Evolutionary conservation across 1,140 invertebrate species (phyloP).

Genomic region (Drosophila subpulchrella): DNA sequence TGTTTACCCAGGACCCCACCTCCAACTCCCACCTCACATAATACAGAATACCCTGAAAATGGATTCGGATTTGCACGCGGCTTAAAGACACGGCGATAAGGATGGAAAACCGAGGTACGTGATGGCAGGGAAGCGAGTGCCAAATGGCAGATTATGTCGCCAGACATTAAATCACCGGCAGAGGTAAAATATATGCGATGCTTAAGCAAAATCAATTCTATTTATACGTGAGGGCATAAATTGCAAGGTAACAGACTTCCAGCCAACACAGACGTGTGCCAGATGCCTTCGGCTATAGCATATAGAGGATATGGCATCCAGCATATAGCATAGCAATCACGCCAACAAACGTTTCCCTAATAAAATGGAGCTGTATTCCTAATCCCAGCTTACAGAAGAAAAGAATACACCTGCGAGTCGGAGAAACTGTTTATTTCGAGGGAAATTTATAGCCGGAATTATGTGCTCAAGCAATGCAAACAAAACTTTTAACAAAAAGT

Average conservation of each 20-base stretch:
- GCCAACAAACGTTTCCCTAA: constrained; percentile 42
- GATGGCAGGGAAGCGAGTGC: constrained; percentile 61
- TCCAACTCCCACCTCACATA: constrained; percentile 25
- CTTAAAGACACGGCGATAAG: constrained; percentile 56
- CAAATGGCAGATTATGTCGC: constrained; percentile 82
- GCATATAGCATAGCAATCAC: constrained; percentile 8
- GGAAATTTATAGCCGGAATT: constrained; percentile 72
- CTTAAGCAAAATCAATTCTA: constrained; percentile 82
- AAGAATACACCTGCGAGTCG: constrained; percentile 26
- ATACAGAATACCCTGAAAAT: constrained; percentile 70
- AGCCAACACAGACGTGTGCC: constrained; percentile 18
- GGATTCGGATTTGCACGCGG: constrained; percentile 73
- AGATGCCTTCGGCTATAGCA: constrained; percentile 10
- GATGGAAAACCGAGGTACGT: constrained; percentile 49
- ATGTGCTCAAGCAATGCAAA: constrained; percentile 41
- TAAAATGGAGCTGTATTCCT: constrained; percentile 76
- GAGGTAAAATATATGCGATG: constrained; percentile 80
- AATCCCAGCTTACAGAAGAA: constrained; percentile 48
- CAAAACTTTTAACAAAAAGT: constrained; percentile 16
- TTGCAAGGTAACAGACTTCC: constrained; percentile 51
- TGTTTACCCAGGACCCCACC: constrained; percentile 26
- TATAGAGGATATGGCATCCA: background rate
- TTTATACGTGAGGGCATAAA: constrained; percentile 81
- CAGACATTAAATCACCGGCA: constrained; percentile 79
- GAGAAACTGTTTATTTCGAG: constrained; percentile 71